A percentile compares a stretch with the other conserved stretches of the same genome.
Evolutionary conservation across 2,113 vertebrate genomes (phyloP).

Genomic region (Cyanistes caeruleus): DNA sequence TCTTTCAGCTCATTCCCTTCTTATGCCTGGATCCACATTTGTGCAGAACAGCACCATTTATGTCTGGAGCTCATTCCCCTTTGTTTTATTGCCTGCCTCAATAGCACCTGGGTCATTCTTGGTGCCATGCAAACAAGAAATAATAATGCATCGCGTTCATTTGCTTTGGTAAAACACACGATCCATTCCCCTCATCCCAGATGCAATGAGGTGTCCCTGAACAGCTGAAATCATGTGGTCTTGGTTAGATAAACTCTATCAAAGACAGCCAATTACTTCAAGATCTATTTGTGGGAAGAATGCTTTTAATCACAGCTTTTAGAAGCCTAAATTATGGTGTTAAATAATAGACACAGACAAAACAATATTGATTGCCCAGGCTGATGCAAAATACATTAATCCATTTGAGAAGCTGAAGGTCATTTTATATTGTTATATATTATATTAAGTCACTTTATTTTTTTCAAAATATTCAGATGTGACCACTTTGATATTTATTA

Average conservation of each 20-base stretch:
- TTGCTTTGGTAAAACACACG: background rate
- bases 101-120: background rate
- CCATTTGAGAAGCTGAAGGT: background rate
- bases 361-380: background rate
- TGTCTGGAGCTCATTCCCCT: background rate
- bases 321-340: background rate
- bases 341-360: conserved; percentile 14
- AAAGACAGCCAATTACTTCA: background rate
- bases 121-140: background rate
- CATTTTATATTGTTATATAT: background rate
- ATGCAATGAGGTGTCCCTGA: background rate
- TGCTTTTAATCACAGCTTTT: conserved; percentile 45
- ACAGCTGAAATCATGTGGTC: background rate
- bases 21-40: background rate
- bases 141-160: background rate
- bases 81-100: background rate
- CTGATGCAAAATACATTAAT: background rate
- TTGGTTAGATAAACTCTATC: background rate
- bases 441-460: background rate
- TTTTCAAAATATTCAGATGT: background rate
- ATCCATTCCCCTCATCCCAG: background rate
- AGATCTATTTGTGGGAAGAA: conserved; percentile 20
- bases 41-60: background rate
- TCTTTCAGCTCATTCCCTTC: conserved; percentile 21
- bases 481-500: background rate